phyloP scores from a whole-genome alignment of 2,113 vertebrate species.

The Daphoenositta chrysoptera region DNA sequence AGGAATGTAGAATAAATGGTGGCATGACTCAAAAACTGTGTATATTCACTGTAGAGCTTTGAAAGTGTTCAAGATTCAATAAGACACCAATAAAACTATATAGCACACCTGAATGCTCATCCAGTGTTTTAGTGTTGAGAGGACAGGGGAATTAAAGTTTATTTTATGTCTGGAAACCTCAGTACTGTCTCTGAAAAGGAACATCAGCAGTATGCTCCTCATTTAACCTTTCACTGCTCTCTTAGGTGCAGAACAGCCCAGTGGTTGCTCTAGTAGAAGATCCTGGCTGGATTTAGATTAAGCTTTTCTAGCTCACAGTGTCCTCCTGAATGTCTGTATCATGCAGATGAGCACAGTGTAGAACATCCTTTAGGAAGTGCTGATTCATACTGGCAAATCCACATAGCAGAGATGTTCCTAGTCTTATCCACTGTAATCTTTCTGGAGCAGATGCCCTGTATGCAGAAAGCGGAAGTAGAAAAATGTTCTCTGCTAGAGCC shows the following conservation, averaged over 20 bases:
- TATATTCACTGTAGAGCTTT: background rate
- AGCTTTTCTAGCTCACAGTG: background rate
- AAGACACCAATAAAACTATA: background rate
- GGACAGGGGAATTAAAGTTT: background rate
- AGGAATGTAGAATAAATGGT: background rate
- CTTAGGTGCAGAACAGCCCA: background rate
- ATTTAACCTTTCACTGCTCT: background rate
- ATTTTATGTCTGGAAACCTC: background rate
- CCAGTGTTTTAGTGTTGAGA: background rate
- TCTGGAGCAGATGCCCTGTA: background rate
- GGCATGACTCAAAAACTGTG: background rate
- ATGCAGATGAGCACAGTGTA: background rate
- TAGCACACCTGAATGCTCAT: background rate
- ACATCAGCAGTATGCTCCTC: background rate
- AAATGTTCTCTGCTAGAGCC: background rate
- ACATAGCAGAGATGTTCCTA: background rate
- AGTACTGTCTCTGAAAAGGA: background rate
- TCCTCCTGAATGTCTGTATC: background rate
- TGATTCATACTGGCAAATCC: background rate
- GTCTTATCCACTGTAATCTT: background rate
- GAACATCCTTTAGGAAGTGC: background rate
- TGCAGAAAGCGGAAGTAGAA: background rate
- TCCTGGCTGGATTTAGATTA: background rate
- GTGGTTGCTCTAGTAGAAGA: background rate
- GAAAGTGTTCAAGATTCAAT: background rate